A percentile compares a stretch with the other conserved stretches of the same genome.
Conservation (phyloP, 2,888 invertebrate genomes). For the Cerastis leucographa region DNA sequence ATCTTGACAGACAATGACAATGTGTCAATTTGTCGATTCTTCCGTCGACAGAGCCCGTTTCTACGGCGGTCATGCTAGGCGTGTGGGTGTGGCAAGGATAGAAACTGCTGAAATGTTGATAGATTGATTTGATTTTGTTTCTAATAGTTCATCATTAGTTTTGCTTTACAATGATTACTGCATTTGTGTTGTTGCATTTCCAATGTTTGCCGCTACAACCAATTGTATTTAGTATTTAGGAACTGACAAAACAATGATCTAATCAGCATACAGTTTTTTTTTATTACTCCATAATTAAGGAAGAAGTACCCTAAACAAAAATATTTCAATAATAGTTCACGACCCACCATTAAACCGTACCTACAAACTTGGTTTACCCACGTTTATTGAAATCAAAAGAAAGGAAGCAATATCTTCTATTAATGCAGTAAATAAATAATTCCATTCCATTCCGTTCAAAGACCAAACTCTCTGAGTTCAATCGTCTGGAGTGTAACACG, state of each 20-base stretch:
- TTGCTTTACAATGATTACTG: not conserved
- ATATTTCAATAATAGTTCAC: not conserved
- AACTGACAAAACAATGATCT: not conserved
- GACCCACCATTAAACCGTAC: not conserved
- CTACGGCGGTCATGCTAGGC: too few relatives aligned
- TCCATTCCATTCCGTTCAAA: conserved; percentile 26
- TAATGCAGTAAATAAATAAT: conserved; percentile 28
- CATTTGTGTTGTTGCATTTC: not conserved
- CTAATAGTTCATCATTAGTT: not conserved
- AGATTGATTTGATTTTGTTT: not conserved
- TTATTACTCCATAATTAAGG: not conserved
- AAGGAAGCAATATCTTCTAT: conserved; percentile 4
- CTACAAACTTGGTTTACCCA: not conserved
- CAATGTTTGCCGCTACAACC: not conserved
- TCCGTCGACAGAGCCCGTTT: too few relatives aligned
- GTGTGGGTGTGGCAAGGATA: too few relatives aligned
- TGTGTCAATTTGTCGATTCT: too few relatives aligned
- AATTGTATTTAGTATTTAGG: not conserved
- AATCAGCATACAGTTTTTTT: not conserved
- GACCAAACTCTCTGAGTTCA: conserved; percentile 31
- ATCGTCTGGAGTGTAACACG: conserved; percentile 58
- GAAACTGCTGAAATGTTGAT: not conserved
- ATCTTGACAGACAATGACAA: too few relatives aligned
- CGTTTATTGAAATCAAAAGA: conserved; percentile 1
- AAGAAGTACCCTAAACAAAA: not conserved